Conservation (phyloP, 2,113 vertebrate species). For the Gopherus evgoodei region DNA sequence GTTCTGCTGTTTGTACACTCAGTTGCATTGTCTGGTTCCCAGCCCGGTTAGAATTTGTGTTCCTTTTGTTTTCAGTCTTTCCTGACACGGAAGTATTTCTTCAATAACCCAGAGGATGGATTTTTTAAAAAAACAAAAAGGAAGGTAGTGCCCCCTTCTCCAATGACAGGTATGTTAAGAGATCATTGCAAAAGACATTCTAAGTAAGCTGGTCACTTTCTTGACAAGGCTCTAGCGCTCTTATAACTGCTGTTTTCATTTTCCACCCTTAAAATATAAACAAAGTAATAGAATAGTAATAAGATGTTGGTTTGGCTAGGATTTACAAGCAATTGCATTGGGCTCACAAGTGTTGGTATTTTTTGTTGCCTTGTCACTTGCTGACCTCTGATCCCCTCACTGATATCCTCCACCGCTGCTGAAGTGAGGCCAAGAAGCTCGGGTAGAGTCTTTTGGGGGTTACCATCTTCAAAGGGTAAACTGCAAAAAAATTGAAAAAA, state of each 20-base stretch:
- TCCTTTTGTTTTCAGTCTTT: constrained; percentile 87
- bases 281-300: neutral
- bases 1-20: neutral
- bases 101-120: constrained; percentile 98
- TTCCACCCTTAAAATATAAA: neutral
- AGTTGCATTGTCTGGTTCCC: neutral
- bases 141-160: constrained; percentile 97
- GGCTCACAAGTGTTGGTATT: neutral
- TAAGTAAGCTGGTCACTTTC: neutral
- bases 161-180: constrained; percentile 93
- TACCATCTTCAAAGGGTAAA: too few species aligned
- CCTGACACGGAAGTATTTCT: constrained; percentile 96
- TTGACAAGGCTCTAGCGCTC: neutral
- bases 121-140: constrained; percentile 99
- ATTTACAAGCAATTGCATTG: neutral
- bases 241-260: neutral
- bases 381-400: neutral
- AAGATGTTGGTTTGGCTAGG: neutral
- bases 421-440: too few species aligned
- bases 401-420: too few species aligned
- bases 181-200: neutral
- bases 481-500: too few species aligned
- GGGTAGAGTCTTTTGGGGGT: too few species aligned
- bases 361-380: neutral
- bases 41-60: neutral